These are phyloP conservation scores for Catocala sponsa DNA, from an alignment of 2,888 invertebrate species.

Conservation along the genomic window DNA sequence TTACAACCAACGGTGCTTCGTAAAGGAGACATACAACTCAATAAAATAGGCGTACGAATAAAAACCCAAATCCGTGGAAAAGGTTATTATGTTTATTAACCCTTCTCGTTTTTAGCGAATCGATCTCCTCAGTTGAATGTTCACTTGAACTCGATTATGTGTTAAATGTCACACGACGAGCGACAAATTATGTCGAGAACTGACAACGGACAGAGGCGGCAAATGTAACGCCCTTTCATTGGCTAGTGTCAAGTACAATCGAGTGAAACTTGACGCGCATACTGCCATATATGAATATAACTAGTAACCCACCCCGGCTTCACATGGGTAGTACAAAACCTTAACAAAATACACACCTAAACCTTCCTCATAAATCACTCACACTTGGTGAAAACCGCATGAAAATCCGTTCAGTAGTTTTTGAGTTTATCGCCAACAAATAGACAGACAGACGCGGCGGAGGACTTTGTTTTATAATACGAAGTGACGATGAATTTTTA, in stretches of 20 bases:
- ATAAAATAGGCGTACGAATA: background rate
- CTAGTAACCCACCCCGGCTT: too few species aligned
- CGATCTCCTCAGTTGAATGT: constrained; percentile 31
- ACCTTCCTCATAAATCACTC: too few species aligned
- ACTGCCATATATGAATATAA: too few species aligned
- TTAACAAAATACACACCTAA: too few species aligned
- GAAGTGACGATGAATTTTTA: too few species aligned
- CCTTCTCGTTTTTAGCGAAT: background rate
- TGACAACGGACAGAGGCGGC: constrained; percentile 27
- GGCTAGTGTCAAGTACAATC: constrained; percentile 44
- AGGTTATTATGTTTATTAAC: background rate
- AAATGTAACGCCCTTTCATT: constrained; percentile 40
- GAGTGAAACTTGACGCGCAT: background rate
- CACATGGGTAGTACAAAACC: too few species aligned
- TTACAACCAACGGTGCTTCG: too few species aligned
- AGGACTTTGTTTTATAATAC: too few species aligned
- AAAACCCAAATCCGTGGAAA: background rate
- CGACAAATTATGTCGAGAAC: constrained; percentile 39
- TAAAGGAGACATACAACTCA: background rate
- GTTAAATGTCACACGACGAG: constrained; percentile 44
- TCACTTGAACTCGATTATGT: constrained; percentile 39
- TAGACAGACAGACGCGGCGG: too few species aligned
- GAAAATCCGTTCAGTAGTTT: too few species aligned
- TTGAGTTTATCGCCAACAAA: too few species aligned
- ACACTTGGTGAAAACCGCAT: too few species aligned